Conservation (phyloP, 2,888 invertebrate species). For the Limulus polyphemus region DNA sequence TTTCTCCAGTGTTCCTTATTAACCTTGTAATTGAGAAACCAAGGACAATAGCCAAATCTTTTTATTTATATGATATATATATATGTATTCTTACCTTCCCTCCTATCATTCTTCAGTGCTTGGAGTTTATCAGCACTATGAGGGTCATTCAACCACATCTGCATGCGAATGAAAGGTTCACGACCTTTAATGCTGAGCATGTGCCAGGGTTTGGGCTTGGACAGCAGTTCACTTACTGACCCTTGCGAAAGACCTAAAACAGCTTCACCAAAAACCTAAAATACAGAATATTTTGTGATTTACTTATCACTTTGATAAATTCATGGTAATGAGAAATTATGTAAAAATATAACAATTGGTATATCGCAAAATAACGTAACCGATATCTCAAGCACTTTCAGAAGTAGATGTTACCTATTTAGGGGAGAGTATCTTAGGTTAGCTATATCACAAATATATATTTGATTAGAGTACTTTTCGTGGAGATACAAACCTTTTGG, state of each 20-base stretch:
- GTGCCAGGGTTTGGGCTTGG: constrained; percentile 98
- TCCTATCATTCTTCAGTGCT: constrained; percentile 69
- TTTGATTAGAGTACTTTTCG: too few relatives aligned
- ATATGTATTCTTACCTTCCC: constrained; percentile 44
- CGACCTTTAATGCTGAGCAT: constrained; percentile 96
- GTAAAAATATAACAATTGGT: too few relatives aligned
- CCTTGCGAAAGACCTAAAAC: constrained; percentile 92
- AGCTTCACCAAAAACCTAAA: constrained; percentile 84
- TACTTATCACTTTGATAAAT: too few relatives aligned
- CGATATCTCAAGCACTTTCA: too few relatives aligned
- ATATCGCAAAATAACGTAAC: too few relatives aligned
- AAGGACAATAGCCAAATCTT: background rate
- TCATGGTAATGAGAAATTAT: too few relatives aligned
- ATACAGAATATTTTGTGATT: too few relatives aligned
- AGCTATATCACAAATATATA: too few relatives aligned
- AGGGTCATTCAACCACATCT: constrained; percentile 89
- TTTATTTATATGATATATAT: background rate
- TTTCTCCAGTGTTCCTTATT: too few relatives aligned
- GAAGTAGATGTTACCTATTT: too few relatives aligned
- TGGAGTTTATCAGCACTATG: constrained; percentile 88
- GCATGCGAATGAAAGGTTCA: constrained; percentile 92
- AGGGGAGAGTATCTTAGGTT: too few relatives aligned
- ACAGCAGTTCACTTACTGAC: constrained; percentile 89
- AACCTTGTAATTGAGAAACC: too few relatives aligned
- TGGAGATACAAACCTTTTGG: constrained; percentile 55